Evolutionary conservation across 2,113 vertebrate genomes (phyloP), one percentile per base, ranked within the genome.

Genomic region (Ivindomyrus marchei): DNA sequence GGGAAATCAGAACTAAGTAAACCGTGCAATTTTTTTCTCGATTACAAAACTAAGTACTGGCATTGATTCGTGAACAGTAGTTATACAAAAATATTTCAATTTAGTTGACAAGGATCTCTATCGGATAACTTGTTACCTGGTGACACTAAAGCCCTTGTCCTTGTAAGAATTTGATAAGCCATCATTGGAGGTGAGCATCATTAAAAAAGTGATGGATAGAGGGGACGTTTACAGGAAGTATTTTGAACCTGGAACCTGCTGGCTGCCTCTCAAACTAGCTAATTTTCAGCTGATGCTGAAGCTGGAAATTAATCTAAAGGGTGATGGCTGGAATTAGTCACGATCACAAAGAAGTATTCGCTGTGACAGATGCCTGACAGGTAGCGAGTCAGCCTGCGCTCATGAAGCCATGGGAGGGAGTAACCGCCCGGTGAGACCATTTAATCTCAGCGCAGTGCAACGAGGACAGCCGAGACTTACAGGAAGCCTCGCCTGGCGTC

Each of bases 401-500:
- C 85, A 21, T 15, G 47, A 11, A 85, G 49, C 49, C 2, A 3
- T 36, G n/a, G 50, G 85, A 87, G 85, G 50, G 10, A 52, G n/a
- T 36, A 11, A 31, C 27, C 45, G 10, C 49, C 88, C 47, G n/a
- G 91, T 66, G 83, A 90, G 92, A 92, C 83, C 8, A 88, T 87
- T 91, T 91, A 88, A 90, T 91, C 90, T 89, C 56, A 87, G n/a
- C 10, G 87, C 50, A 13, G 49, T 87, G 36, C 53, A 89, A 92
- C 15, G 77, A 66, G 90, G 83, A 89, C 91, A 86, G 87, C 70
- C 10, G 42, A 90, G 86, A 58, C 31, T 27, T n/a, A 74, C 17
- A 19, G 1, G 24, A 15, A 50, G 66, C 66, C 39, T 53, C 31
- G 3, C 2, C 11, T 15, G 74, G 45, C 62, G 0, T 49, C 45